Base-by-base conservation (phyloP, 1,140 invertebrate species). In the Trachymyrmex cornetzi region DNA sequence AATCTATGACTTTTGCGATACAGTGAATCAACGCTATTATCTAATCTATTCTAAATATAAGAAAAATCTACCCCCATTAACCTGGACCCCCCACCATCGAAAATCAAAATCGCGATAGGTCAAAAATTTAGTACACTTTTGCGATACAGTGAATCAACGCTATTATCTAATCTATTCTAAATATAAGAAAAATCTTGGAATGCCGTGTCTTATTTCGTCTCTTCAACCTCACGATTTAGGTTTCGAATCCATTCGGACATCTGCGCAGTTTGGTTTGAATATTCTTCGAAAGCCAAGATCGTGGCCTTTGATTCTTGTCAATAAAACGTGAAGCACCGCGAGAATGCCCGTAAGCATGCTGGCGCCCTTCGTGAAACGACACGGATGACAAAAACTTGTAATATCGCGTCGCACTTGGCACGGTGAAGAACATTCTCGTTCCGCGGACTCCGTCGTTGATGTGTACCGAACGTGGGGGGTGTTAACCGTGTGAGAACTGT, bases 351-450 rank as follows among this genome's bases (percentile, higher is more conserved):
- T 5, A 3, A 48, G 19, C 55, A n/a, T 22, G 14, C 9, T 9
- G 53, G 14, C 48, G 48, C 14, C 77, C n/a, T 69, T 71, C 64
- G 53, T 2, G 1, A 34, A 48, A 30, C 79, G 22, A 81, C 34
- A n/a, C n/a, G 69, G 57, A 84, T 75, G 80, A 84, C 80, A 75
- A 34, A 74, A 57, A 81, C 22, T 74, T 3, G 55, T 22, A 30
- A 30, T 59, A 72, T 48, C 53, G 24, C 24, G 66, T 48, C 30
- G 34, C 34, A 59, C n/a, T 82, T 19, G 67, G 22, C 19, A 57
- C 63, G 34, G 30, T 67, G 34, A 81, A 61, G 38, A 79, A 48
- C 50, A 30, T 44, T 3, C 38, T n/a, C n/a, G 19, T 69, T 44
- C 24, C 24, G 27, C 19, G 30, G 38, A 63, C 44, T 74, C 14